Base-by-base conservation (phyloP, 2,797 vertebrate genomes). In the Anguilla pacifica region DNA sequence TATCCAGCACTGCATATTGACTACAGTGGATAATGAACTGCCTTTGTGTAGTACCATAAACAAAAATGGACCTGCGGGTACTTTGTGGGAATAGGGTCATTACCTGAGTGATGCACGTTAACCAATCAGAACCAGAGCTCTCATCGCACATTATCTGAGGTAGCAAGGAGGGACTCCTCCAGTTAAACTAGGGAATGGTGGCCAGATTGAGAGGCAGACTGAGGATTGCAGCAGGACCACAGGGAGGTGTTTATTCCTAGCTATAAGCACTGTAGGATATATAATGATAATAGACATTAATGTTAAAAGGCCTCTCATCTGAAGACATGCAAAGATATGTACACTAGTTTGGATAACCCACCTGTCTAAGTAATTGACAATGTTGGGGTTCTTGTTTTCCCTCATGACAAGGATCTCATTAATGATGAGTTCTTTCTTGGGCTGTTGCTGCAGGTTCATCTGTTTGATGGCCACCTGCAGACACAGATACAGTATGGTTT, bases 381-480 rank as follows among this genome's bases (percentile, higher is more conserved):
- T 99, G 90, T 99, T 99, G 49, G 97, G 97, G 92, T 99, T 98
- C 92, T 99, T 99, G 95, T 99, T 99, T 99, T 99, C 98, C 97
- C 98, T 98, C 98, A 99, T 99, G 88, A 99, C 98, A 67, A 99
- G 96, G 89, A 99, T 99, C 96, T 99, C 98, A 67, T 99, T 99
- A 91, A 99, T 99, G 93, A 99, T 99, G 92, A 99, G 94, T 86
- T 99, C 98, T 89, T 99, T 99, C 93, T 99, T 99, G 0, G 98
- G 98, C 94, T 99, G 98, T 94, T 99, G 98, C 94, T 99, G 97
- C 89, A 99, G 94, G 92, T 99, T 99, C 98, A 99, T 99, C 95
- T 99, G 98, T 91, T 99, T 99, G n/a, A 99, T 99, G 87, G 98
- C 98, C 74, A 99, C 98, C 98, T 99, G 91, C 49, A 59, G 49